Percentiles rank a stretch among this genome's conserved stretches.
phyloP scores from a whole-genome alignment of 2,888 invertebrate genomes.

The Furcula furcula region DNA sequence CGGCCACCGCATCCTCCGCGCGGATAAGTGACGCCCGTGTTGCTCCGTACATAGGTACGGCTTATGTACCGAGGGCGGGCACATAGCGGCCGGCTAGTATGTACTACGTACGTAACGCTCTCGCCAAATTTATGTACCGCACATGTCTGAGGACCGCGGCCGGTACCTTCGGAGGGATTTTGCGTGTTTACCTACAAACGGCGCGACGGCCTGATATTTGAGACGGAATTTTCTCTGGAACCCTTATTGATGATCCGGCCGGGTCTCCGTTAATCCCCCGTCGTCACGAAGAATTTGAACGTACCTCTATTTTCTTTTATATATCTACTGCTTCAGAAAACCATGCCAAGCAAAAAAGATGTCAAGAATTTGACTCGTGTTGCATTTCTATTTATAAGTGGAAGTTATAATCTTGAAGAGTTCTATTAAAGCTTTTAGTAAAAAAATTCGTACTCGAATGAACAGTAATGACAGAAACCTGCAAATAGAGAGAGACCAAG shows the following conservation, averaged over 20 bases:
- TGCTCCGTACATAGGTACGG: slow-evolving; percentile 71
- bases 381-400: too few species aligned
- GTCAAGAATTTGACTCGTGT: too few species aligned
- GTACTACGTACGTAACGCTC: slow-evolving; percentile 77
- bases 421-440: too few species aligned
- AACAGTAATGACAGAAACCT: too few species aligned
- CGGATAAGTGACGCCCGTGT: slow-evolving; percentile 82
- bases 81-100: slow-evolving; percentile 76
- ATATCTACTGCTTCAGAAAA: too few species aligned
- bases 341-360: too few species aligned
- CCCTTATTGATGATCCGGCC: slow-evolving; percentile 70
- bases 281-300: slow-evolving; percentile 24
- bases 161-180: slow-evolving; percentile 79
- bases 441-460: too few species aligned
- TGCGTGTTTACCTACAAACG: slow-evolving; percentile 79
- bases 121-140: slow-evolving; percentile 82
- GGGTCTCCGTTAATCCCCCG: slow-evolving; percentile 44
- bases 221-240: slow-evolving; percentile 69
- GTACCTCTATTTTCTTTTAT: too few species aligned
- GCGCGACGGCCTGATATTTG: slow-evolving; percentile 58
- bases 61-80: slow-evolving; percentile 65
- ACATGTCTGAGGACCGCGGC: slow-evolving; percentile 81
- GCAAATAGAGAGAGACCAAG: too few species aligned
- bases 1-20: slow-evolving; percentile 80
- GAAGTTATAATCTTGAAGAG: too few species aligned